phyloP scores from a whole-genome alignment of 2,797 vertebrate genomes.

The Masticophis lateralis region DNA sequence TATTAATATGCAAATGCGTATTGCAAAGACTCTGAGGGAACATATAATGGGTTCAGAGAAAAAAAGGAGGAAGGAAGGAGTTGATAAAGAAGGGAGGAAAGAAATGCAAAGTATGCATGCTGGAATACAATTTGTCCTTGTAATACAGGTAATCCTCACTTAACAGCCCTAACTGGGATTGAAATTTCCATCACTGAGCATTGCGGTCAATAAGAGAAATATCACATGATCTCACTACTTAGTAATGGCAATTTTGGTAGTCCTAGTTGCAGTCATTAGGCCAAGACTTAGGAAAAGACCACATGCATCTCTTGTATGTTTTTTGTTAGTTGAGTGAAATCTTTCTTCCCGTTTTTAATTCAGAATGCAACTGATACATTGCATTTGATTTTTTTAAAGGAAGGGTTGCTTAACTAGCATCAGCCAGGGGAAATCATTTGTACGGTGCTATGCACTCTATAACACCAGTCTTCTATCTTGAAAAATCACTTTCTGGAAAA shows the following conservation, averaged over 20 bases:
- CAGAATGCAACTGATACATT: neutral
- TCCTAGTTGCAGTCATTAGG: neutral
- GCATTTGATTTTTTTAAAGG: neutral
- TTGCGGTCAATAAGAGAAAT: neutral
- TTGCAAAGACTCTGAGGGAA: neutral
- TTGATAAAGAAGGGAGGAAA: neutral
- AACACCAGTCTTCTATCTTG: neutral
- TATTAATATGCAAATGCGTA: neutral
- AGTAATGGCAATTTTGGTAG: neutral
- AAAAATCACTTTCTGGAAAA: neutral
- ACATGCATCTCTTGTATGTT: neutral
- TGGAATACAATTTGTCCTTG: neutral
- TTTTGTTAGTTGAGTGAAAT: neutral
- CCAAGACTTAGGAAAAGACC: neutral
- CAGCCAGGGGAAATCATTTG: neutral
- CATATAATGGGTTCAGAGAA: constrained; percentile 7
- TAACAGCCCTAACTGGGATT: neutral
- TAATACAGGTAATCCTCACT: neutral
- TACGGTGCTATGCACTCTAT: no score
- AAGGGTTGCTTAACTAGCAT: neutral
- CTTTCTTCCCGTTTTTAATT: neutral
- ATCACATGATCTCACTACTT: neutral
- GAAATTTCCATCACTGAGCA: neutral
- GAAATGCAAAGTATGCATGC: neutral
- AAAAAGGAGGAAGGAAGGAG: neutral